Base-by-base conservation (phyloP, 2,888 invertebrate genomes). In the Microchrysa polita region DNA sequence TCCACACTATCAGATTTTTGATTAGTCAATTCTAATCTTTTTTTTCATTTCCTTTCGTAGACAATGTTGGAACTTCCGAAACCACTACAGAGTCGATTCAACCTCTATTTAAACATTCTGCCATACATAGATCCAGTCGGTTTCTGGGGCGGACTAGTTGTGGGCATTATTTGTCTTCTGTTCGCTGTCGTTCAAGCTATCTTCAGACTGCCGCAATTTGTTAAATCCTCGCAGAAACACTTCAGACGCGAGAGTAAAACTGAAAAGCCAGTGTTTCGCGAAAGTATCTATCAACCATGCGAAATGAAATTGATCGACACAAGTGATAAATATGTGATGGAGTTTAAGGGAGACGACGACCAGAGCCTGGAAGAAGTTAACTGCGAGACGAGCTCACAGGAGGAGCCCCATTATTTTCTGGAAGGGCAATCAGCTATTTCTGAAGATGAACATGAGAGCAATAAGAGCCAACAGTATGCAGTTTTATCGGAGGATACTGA, bases 101-200 rank as follows among this genome's bases (percentile, higher is more conserved):
- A 88, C 76, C 82, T 94, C 12, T 94, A 94, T 81, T 83, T 94
- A 4, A 91, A 92, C 80, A 87, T 92, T 5, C 81, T 93, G 2
- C 94, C 94, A 0, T 79, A 88, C 0, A 86, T 89, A 0, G 90
- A 92, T 81, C 84, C 79, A 0, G 55, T 83, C 27, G 81, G 81
- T 4, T 83, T 84, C 76, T 85, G 84, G 83, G 80, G 78, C 44
- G 80, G 81, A 1, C 77, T 83, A 1, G 2, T 79, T 0, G 22
- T 80, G 65, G 85, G 85, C 40, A 74, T 82, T 10, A 74, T 77
- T 10, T 77, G 82, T 27, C 76, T 85, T 4, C 76, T 81, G 1
- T 81, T 82, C 75, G 83, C 83, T 42, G 79, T 85, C 22, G 81
- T 81, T 23, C 79, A 81, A 5, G 83, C 83, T 34, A 82, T 83